Evolutionary conservation across 2,113 vertebrate species (phyloP).

Genomic region (Sula dactylatra): DNA sequence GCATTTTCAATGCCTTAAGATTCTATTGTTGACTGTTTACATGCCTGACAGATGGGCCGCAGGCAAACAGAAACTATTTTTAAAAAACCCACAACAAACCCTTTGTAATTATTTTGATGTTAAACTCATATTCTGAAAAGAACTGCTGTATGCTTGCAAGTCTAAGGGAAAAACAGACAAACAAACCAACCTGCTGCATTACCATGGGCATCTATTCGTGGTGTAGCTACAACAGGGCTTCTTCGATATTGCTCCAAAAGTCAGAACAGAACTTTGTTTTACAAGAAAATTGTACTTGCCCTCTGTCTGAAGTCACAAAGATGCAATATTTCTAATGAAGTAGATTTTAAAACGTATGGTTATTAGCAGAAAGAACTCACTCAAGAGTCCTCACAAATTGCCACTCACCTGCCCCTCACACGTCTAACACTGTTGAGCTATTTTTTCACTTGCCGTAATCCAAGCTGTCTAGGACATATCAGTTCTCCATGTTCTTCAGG

Average conservation of each 20-base stretch:
- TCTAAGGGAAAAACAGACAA: neutral
- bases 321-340: neutral
- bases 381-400: neutral
- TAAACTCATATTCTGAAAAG: neutral
- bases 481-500: neutral
- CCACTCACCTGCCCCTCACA: neutral
- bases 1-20: neutral
- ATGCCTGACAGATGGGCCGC: neutral
- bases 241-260: neutral
- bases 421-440: neutral
- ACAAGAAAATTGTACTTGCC: neutral
- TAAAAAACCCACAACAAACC: neutral
- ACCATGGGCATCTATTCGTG: neutral
- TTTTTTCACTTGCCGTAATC: neutral
- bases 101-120: neutral
- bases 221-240: neutral
- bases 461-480: neutral
- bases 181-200: neutral
- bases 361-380: neutral
- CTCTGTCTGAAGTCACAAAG: neutral
- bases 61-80: neutral
- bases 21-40: neutral
- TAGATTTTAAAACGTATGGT: neutral
- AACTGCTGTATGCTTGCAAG: neutral
- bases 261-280: neutral